Evolutionary conservation across 2,888 invertebrate genomes (phyloP), one percentile per base, ranked within the genome.

Genomic region (Drosophila dives): DNA sequence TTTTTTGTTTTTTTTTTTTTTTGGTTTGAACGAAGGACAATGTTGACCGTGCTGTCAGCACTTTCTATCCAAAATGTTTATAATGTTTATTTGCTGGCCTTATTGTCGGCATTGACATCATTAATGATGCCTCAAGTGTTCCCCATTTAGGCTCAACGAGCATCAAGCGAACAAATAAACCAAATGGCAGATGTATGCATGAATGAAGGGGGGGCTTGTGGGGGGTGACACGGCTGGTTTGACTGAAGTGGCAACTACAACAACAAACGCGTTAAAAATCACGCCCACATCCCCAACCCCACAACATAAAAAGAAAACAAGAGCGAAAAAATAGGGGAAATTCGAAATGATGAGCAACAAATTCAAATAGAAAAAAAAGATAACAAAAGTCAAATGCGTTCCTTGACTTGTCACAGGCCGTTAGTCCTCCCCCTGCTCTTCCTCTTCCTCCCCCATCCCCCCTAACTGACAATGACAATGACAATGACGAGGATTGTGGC

Each of bases 61-160:
- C 54, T 80, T 79, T 71, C 59, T 60, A 64, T 64, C 66, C 75
- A 63, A 74, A 86, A 80, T 81, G 78, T 80, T 77, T 74, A 83
- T 68, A 76, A 74, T 75, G 76, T 83, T 77, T 71, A 80, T 83
- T 73, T 69, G 80, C 77, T 73, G 83, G 73, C 83, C 83, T 83
- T 86, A 83, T 83, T 83, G 83, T 73, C 65, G 68, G 71, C 85
- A 87, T 85, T 85, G 85, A 87, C 85, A 89, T 89, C 85, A 85
- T 89, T 85, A 85, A 89, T 82, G 85, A 86, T 86, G 85, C 86
- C 88, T 77, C 68, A 88, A 86, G 85, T 85, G 75, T 89, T 75
- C 90, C 85, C 90, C 88, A 89, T 89, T 89, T 81, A 70, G 80
- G 72, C 85, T 64, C 67, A 63, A 72, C 65, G 75, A 74, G 70